Conservation (phyloP, 2,113 vertebrate genomes). For the Rhadina sibilatrix region DNA sequence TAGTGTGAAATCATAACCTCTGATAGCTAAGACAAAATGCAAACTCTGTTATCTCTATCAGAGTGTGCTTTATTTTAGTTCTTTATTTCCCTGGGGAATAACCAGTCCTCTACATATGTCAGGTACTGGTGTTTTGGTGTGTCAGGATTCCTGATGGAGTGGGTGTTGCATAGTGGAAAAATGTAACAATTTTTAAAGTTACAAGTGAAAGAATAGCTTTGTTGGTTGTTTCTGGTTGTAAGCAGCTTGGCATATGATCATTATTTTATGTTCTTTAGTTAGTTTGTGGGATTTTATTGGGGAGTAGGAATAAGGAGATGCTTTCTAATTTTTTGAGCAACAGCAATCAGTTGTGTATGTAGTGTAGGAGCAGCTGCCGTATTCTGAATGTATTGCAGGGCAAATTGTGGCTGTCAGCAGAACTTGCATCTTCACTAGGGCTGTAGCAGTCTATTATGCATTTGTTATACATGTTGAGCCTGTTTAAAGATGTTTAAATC, state of each 20-base stretch:
- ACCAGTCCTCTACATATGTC: neutral
- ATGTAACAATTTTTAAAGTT: neutral
- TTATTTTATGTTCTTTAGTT: neutral
- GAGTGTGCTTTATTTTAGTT: neutral
- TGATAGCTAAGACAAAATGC: neutral
- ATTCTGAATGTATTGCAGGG: neutral
- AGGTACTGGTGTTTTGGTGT: neutral
- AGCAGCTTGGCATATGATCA: neutral
- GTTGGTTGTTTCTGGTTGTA: neutral
- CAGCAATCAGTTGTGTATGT: accelerated
- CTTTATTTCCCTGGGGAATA: neutral
- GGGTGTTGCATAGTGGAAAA: neutral
- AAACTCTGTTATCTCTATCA: neutral
- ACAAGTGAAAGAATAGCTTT: neutral
- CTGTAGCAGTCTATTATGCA: neutral
- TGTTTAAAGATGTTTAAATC: neutral
- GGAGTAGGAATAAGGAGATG: neutral
- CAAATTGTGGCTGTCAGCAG: neutral
- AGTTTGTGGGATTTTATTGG: neutral
- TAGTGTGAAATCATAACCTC: neutral
- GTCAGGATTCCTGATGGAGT: neutral
- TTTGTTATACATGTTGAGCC: accelerated
- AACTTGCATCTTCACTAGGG: neutral
- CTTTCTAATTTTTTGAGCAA: neutral
- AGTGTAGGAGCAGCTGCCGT: neutral